Evolutionary conservation across 2,113 vertebrate genomes (phyloP), one percentile per base, ranked within the genome.

Genomic region (Hippopotamus amphibius): DNA sequence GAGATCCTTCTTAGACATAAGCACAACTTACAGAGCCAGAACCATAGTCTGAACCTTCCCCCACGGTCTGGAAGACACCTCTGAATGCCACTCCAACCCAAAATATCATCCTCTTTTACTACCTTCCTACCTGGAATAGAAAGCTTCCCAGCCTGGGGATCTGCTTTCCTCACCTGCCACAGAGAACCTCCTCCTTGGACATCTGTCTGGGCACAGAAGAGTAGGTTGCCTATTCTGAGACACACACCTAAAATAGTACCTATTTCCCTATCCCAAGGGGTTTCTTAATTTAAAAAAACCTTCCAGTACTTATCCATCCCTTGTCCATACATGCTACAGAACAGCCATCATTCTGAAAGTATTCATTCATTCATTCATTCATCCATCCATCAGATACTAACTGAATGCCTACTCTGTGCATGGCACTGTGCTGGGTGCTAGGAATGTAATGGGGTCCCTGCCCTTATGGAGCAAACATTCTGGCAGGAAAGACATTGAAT

Each of bases 221-320:
- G 8, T 50, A 83, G 41, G 89, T 48, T 85, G 55, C 22, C 68
- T 74, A 68, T 92, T 81, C 43, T 93, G 61, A 96, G 68, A 69
- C 10, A 93, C 17, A 86, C 4, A 72, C 13, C 55, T 82, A 85
- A 66, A 77, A 43, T 14, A 93, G 41, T n/a, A 85, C 21, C 55
- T 30, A 61, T 72, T 72, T 92, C 88, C 63, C 68, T 80, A 81
- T 7, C 14, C 16, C 37, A 81, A 41, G 3, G 26, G 22, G n/a
- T 80, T 86, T 93, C 48, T 92, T 86, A 92, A 65, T 14, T 85
- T 68, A 50, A 72, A 90, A 83, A 55, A 83, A 85, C 71, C 41
- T 71, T 33, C 81, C 41, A 46, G 26, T 41, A 90, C 46, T 88
- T 91, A 85, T 48, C 69, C 74, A 72, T 48, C 26, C 11, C 28